These are phyloP conservation scores for Forbesichthys agassizii DNA, from an alignment of 2,113 vertebrate genomes.

Conservation along the genomic window DNA sequence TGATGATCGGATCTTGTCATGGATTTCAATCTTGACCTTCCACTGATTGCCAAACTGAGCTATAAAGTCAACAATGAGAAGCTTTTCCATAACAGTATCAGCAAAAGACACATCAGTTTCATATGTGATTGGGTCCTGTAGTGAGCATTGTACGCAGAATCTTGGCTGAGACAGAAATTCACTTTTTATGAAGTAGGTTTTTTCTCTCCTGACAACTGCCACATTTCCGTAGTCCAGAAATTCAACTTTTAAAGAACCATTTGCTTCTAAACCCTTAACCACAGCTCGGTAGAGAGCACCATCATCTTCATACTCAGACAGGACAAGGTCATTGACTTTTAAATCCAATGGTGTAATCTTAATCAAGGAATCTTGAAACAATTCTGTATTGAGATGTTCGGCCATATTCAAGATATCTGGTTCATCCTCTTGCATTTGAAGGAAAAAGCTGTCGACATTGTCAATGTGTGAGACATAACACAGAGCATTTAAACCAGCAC, in stretches of 20 bases:
- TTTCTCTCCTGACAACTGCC: slow-evolving; percentile 66
- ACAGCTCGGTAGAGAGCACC: slow-evolving; percentile 79
- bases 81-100: slow-evolving; percentile 61
- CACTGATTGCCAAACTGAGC: slow-evolving; percentile 66
- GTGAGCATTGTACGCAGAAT: slow-evolving; percentile 79
- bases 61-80: slow-evolving; percentile 80
- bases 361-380: slow-evolving; percentile 38
- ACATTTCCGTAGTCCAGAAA: slow-evolving; percentile 89
- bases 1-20: slow-evolving; percentile 34
- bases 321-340: slow-evolving; percentile 69
- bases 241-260: slow-evolving; percentile 73
- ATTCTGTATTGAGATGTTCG: slow-evolving; percentile 70
- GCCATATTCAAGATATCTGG: slow-evolving; percentile 72
- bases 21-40: slow-evolving; percentile 76
- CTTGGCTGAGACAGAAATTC: slow-evolving; percentile 73
- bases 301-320: slow-evolving; percentile 74
- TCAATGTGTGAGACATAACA: slow-evolving; percentile 76
- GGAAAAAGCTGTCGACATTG: slow-evolving; percentile 75
- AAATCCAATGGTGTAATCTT: slow-evolving; percentile 30
- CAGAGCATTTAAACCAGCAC: slow-evolving; percentile 56
- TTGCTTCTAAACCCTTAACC: slow-evolving; percentile 63
- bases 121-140: slow-evolving; percentile 58
- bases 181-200: slow-evolving; percentile 69
- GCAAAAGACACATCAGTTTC: slow-evolving; percentile 62
- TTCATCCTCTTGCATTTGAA: slow-evolving; percentile 82